Evolutionary conservation across 2,797 vertebrate genomes (phyloP).

Genomic region (Chiroxiphia lanceolata): DNA sequence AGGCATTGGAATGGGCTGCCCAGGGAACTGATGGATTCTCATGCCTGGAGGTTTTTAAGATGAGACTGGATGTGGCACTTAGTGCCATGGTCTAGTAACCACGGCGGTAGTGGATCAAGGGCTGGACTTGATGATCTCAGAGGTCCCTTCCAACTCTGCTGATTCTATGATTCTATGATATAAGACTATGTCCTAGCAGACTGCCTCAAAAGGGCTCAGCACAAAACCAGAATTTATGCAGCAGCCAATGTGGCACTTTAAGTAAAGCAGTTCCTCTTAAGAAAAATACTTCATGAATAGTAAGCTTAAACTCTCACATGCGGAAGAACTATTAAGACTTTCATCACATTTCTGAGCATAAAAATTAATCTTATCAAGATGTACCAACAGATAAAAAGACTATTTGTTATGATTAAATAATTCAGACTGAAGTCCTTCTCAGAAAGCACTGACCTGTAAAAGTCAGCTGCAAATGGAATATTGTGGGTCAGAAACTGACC

Average conservation of each 20-base stretch:
- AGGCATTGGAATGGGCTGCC: too few relatives aligned
- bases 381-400: neutral
- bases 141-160: too few relatives aligned
- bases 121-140: too few relatives aligned
- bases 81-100: too few relatives aligned
- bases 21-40: too few relatives aligned
- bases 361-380: neutral
- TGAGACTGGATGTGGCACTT: too few relatives aligned
- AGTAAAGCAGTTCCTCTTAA: neutral
- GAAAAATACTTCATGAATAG: neutral
- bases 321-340: neutral
- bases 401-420: neutral
- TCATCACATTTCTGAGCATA: neutral
- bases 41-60: too few relatives aligned
- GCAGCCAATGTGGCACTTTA: neutral
- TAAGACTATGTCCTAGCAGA: neutral
- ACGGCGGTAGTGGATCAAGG: too few relatives aligned
- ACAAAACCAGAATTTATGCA: neutral
- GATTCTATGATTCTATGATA: too few relatives aligned
- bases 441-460: neutral
- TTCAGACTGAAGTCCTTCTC: neutral
- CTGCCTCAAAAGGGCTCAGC: neutral
- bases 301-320: neutral
- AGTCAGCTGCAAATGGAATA: neutral
- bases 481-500: neutral